Conservation (phyloP, 2,113 vertebrate genomes). For the Arizona elegans region DNA sequence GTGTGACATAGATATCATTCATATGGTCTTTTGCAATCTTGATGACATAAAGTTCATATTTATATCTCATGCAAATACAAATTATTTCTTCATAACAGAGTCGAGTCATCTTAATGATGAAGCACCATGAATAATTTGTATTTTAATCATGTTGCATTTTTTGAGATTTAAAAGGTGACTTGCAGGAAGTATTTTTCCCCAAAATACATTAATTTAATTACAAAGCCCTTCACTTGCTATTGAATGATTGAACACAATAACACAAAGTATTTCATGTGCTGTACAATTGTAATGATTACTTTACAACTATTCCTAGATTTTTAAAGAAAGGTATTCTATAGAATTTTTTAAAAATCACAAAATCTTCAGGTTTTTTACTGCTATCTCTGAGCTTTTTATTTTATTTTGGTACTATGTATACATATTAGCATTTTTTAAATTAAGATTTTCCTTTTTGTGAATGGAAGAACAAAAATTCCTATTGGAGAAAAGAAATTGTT, state of each 20-base stretch:
- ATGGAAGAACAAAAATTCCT: neutral
- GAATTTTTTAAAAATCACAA: neutral
- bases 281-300: no score
- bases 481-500: neutral
- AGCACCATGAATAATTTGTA: neutral
- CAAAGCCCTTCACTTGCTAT: neutral
- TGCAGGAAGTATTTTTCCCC: fast-evolving
- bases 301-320: neutral
- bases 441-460: neutral
- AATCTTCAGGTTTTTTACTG: neutral
- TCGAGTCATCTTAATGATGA: neutral
- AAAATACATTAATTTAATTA: neutral
- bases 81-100: slow-evolving; percentile 27
- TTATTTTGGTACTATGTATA: neutral
- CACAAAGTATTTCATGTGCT: neutral
- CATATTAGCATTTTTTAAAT: neutral
- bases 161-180: neutral
- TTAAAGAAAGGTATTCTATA: neutral
- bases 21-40: neutral
- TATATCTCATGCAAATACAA: neutral
- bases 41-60: neutral
- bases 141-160: no score
- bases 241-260: neutral
- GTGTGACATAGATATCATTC: neutral
- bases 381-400: neutral